Percentiles rank a stretch among this genome's conserved stretches.
Evolutionary conservation across 1,140 invertebrate genomes (phyloP).

Genomic region (Oedothorax gibbosus): DNA sequence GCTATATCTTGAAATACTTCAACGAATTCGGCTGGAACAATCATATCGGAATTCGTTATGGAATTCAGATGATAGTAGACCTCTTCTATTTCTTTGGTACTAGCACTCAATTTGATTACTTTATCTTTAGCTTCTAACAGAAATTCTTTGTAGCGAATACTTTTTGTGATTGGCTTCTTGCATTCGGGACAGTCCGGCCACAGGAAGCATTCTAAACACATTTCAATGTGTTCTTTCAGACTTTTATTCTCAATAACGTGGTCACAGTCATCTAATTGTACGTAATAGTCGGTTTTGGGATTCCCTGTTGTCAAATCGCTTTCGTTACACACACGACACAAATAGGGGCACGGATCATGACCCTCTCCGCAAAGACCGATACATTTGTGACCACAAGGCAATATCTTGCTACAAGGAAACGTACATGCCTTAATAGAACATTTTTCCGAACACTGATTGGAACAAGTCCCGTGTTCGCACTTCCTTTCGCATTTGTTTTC

Average conservation of each 20-base stretch:
- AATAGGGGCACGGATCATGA: slow-evolving; percentile 26
- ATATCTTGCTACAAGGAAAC: slow-evolving; percentile 56
- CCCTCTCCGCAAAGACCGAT: slow-evolving; percentile 21
- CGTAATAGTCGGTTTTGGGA: slow-evolving; percentile 67
- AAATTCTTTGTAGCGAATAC: slow-evolving; percentile 27
- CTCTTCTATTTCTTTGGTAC: background rate
- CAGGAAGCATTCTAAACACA: slow-evolving; percentile 61
- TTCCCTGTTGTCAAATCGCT: slow-evolving; percentile 66
- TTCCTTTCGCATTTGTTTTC: background rate
- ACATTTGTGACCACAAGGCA: slow-evolving; percentile 74
- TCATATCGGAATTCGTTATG: background rate
- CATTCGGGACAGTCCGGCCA: slow-evolving; percentile 47
- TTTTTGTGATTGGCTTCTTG: background rate
- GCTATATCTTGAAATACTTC: slow-evolving; percentile 9
- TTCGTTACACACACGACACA: slow-evolving; percentile 27
- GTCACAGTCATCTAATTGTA: slow-evolving; percentile 75
- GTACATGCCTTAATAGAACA: slow-evolving; percentile 64
- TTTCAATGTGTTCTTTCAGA: slow-evolving; percentile 72
- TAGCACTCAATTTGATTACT: background rate
- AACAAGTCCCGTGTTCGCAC: slow-evolving; percentile 21
- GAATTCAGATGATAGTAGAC: slow-evolving; percentile 11
- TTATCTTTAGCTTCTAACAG: slow-evolving; percentile 5
- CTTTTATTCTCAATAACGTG: slow-evolving; percentile 74
- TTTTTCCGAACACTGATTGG: slow-evolving; percentile 8
- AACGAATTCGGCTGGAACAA: slow-evolving; percentile 29